These are phyloP conservation scores for Muricea muricata DNA, from an alignment of 92 coral and sea anemone species.

Conservation along the genomic window DNA sequence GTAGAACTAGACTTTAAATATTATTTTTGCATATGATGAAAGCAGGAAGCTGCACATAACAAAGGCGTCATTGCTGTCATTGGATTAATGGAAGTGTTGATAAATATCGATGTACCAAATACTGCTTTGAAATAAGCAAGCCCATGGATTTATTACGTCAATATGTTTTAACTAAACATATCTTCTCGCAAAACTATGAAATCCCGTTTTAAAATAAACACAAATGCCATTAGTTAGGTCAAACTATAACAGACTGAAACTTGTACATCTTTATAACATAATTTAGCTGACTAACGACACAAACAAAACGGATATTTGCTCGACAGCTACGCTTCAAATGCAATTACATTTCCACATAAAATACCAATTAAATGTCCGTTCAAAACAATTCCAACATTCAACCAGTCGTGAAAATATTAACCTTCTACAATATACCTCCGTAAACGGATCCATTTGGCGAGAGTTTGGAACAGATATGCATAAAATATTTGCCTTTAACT, in stretches of 20 bases:
- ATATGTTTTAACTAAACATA: no score
- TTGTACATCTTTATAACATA: background rate
- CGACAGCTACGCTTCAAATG: background rate
- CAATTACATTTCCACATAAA: background rate
- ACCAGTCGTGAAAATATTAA: background rate
- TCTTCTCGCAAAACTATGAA: no score
- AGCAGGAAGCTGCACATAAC: no score
- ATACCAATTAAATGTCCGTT: background rate
- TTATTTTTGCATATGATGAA: no score
- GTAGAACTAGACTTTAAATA: no score
- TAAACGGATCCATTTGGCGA: slow-evolving; percentile 31
- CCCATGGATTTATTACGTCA: no score
- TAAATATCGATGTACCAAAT: no score
- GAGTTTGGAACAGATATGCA: background rate
- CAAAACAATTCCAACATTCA: background rate
- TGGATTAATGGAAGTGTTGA: no score
- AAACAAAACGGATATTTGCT: background rate
- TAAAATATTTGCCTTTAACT: background rate
- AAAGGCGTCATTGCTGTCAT: no score
- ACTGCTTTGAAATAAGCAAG: no score
- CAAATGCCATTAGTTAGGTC: background rate
- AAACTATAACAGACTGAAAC: background rate
- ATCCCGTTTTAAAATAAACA: background rate
- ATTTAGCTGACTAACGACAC: background rate
- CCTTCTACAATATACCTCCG: slow-evolving; percentile 23